Conservation (phyloP, 2,888 invertebrate genomes). For the Troides oblongomaculatus region DNA sequence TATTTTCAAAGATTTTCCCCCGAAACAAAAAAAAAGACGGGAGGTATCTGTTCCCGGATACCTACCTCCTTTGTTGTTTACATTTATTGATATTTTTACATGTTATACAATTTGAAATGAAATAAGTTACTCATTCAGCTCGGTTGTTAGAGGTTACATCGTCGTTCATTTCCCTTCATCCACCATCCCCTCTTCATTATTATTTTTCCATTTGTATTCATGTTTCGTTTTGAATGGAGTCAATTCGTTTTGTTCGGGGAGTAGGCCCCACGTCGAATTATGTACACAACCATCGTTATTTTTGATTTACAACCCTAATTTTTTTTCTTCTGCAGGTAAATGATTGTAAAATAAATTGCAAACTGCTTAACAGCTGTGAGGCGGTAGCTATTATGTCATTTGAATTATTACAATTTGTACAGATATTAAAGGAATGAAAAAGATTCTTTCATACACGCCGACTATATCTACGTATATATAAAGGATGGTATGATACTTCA, state of each 20-base stretch:
- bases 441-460: too few relatives aligned
- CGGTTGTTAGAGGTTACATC: background rate
- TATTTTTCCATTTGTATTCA: conserved; percentile 6
- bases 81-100: background rate
- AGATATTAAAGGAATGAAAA: too few relatives aligned
- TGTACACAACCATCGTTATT: background rate
- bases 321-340: background rate
- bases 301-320: background rate
- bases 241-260: background rate
- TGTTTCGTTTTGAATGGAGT: conserved; percentile 2
- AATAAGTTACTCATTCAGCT: background rate
- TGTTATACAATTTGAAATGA: background rate
- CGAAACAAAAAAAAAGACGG: too few relatives aligned
- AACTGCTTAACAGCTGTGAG: background rate
- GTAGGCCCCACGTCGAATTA: background rate
- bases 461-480: too few relatives aligned
- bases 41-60: too few relatives aligned
- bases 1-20: too few relatives aligned
- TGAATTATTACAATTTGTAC: background rate
- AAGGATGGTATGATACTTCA: too few relatives aligned
- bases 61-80: too few relatives aligned
- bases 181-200: background rate
- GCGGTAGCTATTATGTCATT: background rate
- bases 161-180: background rate
- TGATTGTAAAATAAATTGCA: background rate